A percentile compares a stretch with the other conserved stretches of the same genome.
phyloP scores from a whole-genome alignment of 2,113 vertebrate genomes.

The Onychostoma macrolepis region DNA sequence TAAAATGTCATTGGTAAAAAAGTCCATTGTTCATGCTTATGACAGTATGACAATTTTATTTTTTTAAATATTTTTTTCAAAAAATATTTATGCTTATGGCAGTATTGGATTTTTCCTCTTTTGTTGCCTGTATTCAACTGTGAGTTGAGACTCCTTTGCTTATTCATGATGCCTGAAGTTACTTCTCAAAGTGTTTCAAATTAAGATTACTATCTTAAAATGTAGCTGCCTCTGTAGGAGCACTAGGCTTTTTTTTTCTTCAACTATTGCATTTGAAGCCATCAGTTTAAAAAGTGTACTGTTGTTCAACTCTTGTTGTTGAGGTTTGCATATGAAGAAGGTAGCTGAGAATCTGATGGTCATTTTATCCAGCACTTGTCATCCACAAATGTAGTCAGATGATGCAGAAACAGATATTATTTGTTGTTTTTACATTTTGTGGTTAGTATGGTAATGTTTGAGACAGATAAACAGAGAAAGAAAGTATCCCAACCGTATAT shows the following conservation, averaged over 20 bases:
- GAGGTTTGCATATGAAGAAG: background rate
- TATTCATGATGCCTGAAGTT: no score
- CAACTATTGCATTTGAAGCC: background rate
- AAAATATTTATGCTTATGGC: no score
- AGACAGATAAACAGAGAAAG: constrained; percentile 28
- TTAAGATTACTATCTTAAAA: no score
- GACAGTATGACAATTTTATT: no score
- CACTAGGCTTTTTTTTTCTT: background rate
- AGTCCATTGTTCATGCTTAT: background rate
- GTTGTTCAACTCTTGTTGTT: background rate
- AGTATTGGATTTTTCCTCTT: no score
- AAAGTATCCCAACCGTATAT: background rate
- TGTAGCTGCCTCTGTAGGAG: no score
- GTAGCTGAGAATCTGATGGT: background rate
- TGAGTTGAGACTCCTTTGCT: no score
- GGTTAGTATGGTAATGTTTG: constrained; percentile 20
- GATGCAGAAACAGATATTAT: background rate
- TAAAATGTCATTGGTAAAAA: background rate
- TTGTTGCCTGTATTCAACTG: no score
- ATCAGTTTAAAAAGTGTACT: background rate
- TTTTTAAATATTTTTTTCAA: no score
- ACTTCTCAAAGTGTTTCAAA: no score
- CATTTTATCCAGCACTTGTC: background rate
- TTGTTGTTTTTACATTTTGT: constrained; percentile 10
- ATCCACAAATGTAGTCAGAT: background rate